Base-by-base conservation (phyloP, 2,113 vertebrate species). In the Cololabis saira region DNA sequence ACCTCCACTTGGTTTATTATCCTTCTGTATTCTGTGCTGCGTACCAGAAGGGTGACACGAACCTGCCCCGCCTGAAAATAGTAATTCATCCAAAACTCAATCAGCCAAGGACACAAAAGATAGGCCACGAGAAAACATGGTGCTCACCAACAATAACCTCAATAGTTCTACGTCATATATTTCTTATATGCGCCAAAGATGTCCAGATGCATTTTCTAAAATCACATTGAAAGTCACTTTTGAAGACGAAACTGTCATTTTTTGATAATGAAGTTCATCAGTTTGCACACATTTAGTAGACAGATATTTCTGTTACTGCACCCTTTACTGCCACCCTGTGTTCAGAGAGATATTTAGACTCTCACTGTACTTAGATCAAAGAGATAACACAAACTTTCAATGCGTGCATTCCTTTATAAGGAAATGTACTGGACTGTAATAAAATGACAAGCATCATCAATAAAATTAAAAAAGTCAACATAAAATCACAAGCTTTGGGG, bases 1-100 rank as follows among this genome's bases (percentile, higher is more conserved):
- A 98, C 98, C 95, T 98, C 95, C 24, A 94, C 90, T 89, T 98
- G 95, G 87, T 99, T 99, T 81, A 96, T 86, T 90, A 98, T 97
- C 89, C 94, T 93, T 82, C 97, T 90, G 87, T 97, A 98, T 83
- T 96, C 95, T 12, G 98, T 99, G 87, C 96, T 99, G 76, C 97
- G 94, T 30, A 94, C 92, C 2, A 99, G 95, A 80, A 99, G 93
- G 33, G 97, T 98, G 87, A 99, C 95, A 84, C 96, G 94, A 71
- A 98, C 94, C 91, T 92, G 96, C 74, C 94, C 94, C 78, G 91
- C 92, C 98, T 99, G 83, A 71, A 92, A 91, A 87, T 74, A 72
- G 67, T 78, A 79, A 76, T 52, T 62, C 58, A 64, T 56, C 74
- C 78, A 76, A 84, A 81, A 86, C 87, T 84, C 75, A 82, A 80